Base-by-base conservation (phyloP, 2,113 vertebrate species). In the Brachyhypopomus gauderio region DNA sequence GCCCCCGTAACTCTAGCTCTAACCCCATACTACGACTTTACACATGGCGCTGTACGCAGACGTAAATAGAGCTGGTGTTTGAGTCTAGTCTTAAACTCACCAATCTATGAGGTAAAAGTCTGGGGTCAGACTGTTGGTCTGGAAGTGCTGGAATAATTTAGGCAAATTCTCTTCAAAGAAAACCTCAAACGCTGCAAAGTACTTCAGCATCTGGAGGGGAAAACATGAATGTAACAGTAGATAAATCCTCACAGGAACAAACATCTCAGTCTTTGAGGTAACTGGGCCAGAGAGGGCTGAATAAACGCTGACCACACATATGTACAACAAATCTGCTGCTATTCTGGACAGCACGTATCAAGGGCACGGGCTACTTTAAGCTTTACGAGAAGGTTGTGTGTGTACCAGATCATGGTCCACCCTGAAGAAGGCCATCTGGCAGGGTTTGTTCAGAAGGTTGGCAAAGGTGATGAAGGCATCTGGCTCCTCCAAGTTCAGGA, bases 51-150 rank as follows among this genome's bases (percentile, higher is more conserved):
- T 27, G 30, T 22, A 17, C 30, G 8, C 16, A 38, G 19, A 79
- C 23, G 45, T 62, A 52, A 72, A 38, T 38, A 6, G 45, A 66
- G 3, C 55, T 22, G 66, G 30, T 67, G 30, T 4, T 4, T 20
- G 7, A 12, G 2, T 69, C 66, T 25, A 23, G 27, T 67, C 58
- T 81, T 34, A 69, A 75, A 69, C 90, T 94, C 93, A 98, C 97
- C 97, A 99, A 92, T 99, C 97, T 90, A 99, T 99, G 90, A 99
- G 94, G 82, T 99, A 99, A 90, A 99, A 96, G 88, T 99, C 97
- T 81, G 97, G 96, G 85, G 96, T 99, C 89, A 99, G 92, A 92
- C 90, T 97, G 82, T 96, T 97, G 81, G 88, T 95, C 86, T 95
- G 96, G 91, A 99, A 99, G 91, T 99, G 97, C 90, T 93, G 93